Percentiles rank a stretch among this genome's conserved stretches.
phyloP scores from a whole-genome alignment of 2,797 vertebrate species.

The Sebastes ruberrimus region DNA sequence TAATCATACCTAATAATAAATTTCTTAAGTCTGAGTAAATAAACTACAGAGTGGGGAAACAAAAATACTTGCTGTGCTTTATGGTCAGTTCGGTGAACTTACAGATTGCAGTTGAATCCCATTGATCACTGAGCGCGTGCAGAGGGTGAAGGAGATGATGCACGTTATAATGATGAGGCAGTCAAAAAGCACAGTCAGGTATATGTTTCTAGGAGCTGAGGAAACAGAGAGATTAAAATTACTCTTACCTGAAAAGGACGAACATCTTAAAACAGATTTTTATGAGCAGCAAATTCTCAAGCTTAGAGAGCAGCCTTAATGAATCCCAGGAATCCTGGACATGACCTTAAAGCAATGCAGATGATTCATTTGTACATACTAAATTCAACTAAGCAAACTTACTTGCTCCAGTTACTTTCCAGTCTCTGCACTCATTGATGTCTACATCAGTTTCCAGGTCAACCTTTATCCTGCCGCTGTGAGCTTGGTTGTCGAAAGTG shows the following conservation, averaged over 20 bases:
- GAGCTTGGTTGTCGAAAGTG: slow-evolving; percentile 90
- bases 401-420: slow-evolving; percentile 91
- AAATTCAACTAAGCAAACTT: slow-evolving; percentile 61
- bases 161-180: slow-evolving; percentile 90
- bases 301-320: neutral
- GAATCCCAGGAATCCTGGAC: neutral
- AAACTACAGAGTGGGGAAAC: neutral
- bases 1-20: no score
- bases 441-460: slow-evolving; percentile 88
- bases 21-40: neutral
- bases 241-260: neutral
- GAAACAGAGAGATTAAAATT: neutral
- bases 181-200: slow-evolving; percentile 92
- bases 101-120: slow-evolving; percentile 91
- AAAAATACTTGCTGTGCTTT: neutral
- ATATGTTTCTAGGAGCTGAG: slow-evolving; percentile 86
- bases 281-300: neutral
- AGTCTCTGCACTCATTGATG: slow-evolving; percentile 79
- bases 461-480: slow-evolving; percentile 93
- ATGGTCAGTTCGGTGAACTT: slow-evolving; percentile 42
- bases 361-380: neutral
- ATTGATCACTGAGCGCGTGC: slow-evolving; percentile 87
- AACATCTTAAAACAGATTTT: neutral
- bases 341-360: neutral
- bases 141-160: slow-evolving; percentile 87